These are phyloP conservation scores for Drosophila dives DNA, from an alignment of 2,888 invertebrate genomes.

Conservation along the genomic window DNA sequence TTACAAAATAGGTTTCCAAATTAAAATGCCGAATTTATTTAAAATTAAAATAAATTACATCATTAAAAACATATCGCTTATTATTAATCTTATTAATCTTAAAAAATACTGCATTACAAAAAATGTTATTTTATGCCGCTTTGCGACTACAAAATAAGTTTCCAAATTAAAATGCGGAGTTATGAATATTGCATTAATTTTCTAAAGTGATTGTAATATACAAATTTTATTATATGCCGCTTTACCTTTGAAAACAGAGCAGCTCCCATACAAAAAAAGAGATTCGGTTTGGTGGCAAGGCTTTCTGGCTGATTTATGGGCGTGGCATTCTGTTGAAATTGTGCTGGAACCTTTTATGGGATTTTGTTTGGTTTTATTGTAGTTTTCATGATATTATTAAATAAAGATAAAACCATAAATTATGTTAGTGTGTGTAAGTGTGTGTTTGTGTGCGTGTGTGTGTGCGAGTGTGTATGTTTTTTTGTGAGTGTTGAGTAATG, in stretches of 20 bases:
- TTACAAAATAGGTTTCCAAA: not conserved
- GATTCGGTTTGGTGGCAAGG: constrained; percentile 15
- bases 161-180: no score
- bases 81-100: not conserved
- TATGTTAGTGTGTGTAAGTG: constrained; percentile 61
- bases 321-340: constrained; percentile 6
- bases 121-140: no score
- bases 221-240: not conserved
- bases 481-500: constrained; percentile 63
- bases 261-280: not conserved
- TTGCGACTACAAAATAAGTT: no score
- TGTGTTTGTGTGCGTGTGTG: constrained; percentile 21
- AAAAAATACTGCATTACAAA: no score
- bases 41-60: not conserved
- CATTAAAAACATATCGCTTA: not conserved
- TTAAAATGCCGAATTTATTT: not conserved
- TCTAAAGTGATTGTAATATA: not conserved
- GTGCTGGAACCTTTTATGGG: constrained; percentile 31
- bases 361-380: constrained; percentile 35
- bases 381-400: constrained; percentile 78
- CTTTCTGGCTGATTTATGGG: constrained; percentile 12
- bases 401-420: constrained; percentile 80
- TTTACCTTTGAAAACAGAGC: not conserved
- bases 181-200: not conserved
- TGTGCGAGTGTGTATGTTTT: constrained; percentile 15